Percentiles rank a stretch among this genome's conserved stretches.
These are phyloP conservation scores for Cepaea nemoralis DNA, from an alignment of 1,140 invertebrate genomes.

Conservation along the genomic window DNA sequence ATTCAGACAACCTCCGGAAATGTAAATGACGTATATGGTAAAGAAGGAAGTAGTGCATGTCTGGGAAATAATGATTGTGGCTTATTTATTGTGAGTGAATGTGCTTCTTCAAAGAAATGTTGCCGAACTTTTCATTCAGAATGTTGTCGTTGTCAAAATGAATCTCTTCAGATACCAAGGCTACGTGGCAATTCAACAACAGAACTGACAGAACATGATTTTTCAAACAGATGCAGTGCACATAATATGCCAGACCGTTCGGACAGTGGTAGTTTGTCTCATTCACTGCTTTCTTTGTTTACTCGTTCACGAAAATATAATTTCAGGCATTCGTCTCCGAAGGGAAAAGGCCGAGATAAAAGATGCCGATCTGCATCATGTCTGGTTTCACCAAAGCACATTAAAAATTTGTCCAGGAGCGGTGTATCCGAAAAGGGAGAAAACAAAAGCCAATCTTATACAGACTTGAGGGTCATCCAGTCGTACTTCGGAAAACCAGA, in stretches of 20 bases:
- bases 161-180: not conserved
- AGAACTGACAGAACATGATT: too few species aligned
- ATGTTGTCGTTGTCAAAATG: not conserved
- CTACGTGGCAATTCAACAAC: too few species aligned
- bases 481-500: not conserved
- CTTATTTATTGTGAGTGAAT: too few species aligned
- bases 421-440: not conserved
- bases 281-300: not conserved
- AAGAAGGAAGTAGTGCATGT: too few species aligned
- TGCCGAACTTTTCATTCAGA: too few species aligned
- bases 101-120: too few species aligned
- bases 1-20: too few species aligned
- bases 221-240: too few species aligned
- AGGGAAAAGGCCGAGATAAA: not conserved
- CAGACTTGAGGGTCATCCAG: not conserved
- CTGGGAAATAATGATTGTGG: too few species aligned
- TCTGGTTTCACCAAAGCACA: not conserved
- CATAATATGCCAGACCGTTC: not conserved
- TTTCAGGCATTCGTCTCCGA: not conserved
- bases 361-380: not conserved
- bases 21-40: too few species aligned
- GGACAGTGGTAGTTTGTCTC: not conserved
- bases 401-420: not conserved
- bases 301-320: not conserved
- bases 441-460: not conserved